phyloP scores from a whole-genome alignment of 2,888 invertebrate species.

The Corythucha ciliata region DNA sequence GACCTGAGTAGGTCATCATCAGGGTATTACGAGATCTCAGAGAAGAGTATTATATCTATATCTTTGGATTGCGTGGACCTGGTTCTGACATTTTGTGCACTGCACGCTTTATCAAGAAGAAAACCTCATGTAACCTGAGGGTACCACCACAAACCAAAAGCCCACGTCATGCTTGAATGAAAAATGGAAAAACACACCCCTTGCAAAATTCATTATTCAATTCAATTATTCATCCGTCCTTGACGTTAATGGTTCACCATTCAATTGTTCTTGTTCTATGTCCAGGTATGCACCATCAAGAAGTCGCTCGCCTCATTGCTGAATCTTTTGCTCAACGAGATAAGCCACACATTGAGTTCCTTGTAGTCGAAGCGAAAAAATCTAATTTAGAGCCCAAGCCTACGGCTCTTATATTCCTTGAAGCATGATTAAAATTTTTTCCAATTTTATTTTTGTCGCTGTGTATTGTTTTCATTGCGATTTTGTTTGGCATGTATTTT shows the following conservation, averaged over 20 bases:
- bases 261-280: not conserved
- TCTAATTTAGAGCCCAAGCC: constrained; percentile 86
- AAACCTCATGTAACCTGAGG: no score
- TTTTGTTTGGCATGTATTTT: not conserved
- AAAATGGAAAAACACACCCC: not conserved
- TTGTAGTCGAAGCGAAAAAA: constrained; percentile 86
- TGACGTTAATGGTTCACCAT: no score
- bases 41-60: no score
- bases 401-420: constrained; percentile 79
- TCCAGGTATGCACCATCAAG: constrained; percentile 73
- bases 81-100: no score
- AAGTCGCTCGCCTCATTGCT: constrained; percentile 84
- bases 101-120: no score
- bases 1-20: no score
- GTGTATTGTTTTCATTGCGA: not conserved
- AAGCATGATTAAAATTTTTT: constrained; percentile 62
- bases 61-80: no score
- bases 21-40: no score
- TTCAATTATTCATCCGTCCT: no score
- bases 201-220: not conserved
- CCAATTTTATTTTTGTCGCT: no score
- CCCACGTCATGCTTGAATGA: no score
- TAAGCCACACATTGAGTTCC: constrained; percentile 81
- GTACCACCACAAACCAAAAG: no score
- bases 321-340: constrained; percentile 86